phyloP scores from a whole-genome alignment of 2,888 invertebrate species.

The Cordylochernes scorpioides region DNA sequence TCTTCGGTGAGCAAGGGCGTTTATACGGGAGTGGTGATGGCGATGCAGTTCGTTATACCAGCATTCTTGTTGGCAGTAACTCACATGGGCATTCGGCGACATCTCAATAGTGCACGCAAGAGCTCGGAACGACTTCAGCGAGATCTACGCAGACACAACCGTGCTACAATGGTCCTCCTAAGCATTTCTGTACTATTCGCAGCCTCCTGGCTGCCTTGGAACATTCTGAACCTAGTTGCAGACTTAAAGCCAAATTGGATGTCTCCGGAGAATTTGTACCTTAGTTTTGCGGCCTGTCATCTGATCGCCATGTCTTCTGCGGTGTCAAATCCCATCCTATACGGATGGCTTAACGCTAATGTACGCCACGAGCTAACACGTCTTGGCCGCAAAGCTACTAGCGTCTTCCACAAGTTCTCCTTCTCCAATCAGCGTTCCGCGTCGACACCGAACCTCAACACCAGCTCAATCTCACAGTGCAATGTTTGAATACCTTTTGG shows the following conservation, averaged over 20 bases:
- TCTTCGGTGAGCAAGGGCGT: constrained; percentile 5
- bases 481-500: no score
- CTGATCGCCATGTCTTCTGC: constrained; percentile 31
- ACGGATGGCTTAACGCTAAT: constrained; percentile 34
- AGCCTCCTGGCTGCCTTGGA: constrained; percentile 31
- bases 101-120: constrained; percentile 2
- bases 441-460: no score
- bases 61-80: constrained; percentile 4
- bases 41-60: constrained; percentile 10
- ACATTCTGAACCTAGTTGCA: constrained; percentile 27
- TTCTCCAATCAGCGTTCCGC: no score
- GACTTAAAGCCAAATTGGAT: constrained; percentile 19
- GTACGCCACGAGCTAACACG: constrained; percentile 29
- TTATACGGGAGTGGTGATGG: constrained; percentile 7
- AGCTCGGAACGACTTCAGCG: constrained; percentile 6
- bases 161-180: constrained; percentile 25
- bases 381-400: no score
- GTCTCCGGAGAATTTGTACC: constrained; percentile 18
- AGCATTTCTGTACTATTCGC: constrained; percentile 30
- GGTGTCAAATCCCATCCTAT: constrained; percentile 31
- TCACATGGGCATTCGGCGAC: constrained; percentile 5
- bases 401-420: no score
- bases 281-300: constrained; percentile 28
- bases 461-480: no score
- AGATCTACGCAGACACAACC: constrained; percentile 16